phyloP scores from a whole-genome alignment of 2,888 invertebrate genomes.

The Nomada fabriciana region DNA sequence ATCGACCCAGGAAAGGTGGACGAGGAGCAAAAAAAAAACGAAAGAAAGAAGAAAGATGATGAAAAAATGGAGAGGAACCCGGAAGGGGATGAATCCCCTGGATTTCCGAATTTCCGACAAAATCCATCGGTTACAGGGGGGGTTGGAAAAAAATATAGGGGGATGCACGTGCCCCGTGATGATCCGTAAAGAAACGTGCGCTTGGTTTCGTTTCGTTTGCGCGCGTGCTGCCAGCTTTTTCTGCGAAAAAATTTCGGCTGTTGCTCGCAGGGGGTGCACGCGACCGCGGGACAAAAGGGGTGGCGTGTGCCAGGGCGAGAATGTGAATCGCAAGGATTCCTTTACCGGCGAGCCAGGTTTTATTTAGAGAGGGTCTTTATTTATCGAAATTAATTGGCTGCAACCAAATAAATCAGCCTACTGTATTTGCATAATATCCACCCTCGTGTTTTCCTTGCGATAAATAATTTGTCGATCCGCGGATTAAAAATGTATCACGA shows the following conservation, averaged over 20 bases:
- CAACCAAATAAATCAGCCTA: too few relatives aligned
- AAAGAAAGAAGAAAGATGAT: neutral
- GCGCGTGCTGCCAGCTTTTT: constrained; percentile 41
- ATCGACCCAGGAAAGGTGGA: constrained; percentile 54
- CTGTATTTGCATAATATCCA: too few relatives aligned
- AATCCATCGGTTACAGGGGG: constrained; percentile 57
- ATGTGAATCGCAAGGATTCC: constrained; percentile 24
- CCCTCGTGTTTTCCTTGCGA: too few relatives aligned
- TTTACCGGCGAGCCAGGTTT: constrained; percentile 3
- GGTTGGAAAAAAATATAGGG: constrained; percentile 22
- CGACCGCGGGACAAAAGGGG: constrained; percentile 50
- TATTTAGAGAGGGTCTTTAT: neutral
- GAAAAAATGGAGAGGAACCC: constrained; percentile 42
- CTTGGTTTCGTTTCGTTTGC: constrained; percentile 19
- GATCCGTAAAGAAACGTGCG: constrained; percentile 4
- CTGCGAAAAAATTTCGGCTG: constrained; percentile 44
- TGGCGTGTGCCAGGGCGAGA: constrained; percentile 45
- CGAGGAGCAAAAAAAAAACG: constrained; percentile 1
- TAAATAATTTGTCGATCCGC: too few relatives aligned
- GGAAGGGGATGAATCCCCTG: constrained; percentile 55
- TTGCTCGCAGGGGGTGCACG: constrained; percentile 44
- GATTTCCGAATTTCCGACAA: constrained; percentile 63
- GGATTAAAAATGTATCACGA: too few relatives aligned
- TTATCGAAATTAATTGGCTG: constrained; percentile 15
- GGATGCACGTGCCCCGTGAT: constrained; percentile 34